Evolutionary conservation across 2,797 vertebrate species (phyloP).

Genomic region (Mormyrus proboscirostris): DNA sequence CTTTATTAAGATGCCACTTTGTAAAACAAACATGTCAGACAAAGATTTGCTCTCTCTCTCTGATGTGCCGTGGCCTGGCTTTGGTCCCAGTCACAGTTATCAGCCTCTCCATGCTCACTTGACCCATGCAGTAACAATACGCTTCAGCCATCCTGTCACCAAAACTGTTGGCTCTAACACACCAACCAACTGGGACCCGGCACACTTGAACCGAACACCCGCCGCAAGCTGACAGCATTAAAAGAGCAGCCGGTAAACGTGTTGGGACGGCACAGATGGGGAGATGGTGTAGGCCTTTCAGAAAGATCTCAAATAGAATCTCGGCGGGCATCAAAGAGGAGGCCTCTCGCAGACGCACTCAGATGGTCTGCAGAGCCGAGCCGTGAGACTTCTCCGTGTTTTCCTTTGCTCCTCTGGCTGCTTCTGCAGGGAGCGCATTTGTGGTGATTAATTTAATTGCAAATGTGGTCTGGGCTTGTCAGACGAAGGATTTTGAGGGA

Average conservation of each 20-base stretch:
- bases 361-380: not conserved
- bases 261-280: not conserved
- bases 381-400: not conserved
- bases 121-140: not conserved
- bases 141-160: not conserved
- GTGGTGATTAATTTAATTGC: not conserved
- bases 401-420: not conserved
- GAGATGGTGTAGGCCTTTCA: not conserved
- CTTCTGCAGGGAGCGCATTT: not conserved
- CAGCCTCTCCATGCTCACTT: not conserved
- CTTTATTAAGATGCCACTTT: slow-evolving; percentile 24
- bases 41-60: slow-evolving; percentile 27
- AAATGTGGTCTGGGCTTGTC: slow-evolving; percentile 7
- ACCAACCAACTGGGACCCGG: not conserved
- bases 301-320: not conserved
- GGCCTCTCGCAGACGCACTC: not conserved
- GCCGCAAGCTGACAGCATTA: not conserved
- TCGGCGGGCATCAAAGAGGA: not conserved
- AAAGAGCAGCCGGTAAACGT: not conserved
- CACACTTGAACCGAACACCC: not conserved
- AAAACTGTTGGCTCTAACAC: not conserved
- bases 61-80: slow-evolving; percentile 26
- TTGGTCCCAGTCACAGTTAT: not conserved
- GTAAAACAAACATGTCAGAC: slow-evolving; percentile 29
- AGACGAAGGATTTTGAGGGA: not conserved